These are phyloP conservation scores for Tringa solitaria DNA, from an alignment of 2,113 vertebrate genomes.

Conservation along the genomic window DNA sequence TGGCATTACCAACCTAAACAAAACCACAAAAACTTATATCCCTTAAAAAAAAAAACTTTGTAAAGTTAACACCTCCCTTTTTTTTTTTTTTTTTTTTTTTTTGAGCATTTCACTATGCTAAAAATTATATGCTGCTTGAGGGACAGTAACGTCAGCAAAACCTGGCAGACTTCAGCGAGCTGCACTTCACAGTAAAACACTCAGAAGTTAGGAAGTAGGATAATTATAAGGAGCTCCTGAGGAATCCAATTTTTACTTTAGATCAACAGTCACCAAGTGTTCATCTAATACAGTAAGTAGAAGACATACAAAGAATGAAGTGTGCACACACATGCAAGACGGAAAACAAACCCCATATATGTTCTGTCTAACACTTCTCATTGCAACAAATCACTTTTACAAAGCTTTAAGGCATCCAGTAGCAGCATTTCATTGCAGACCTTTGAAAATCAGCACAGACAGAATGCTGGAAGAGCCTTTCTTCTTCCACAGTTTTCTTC, in stretches of 20 bases:
- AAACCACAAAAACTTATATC: not conserved
- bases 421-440: constrained; percentile 13
- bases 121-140: not conserved
- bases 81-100: not conserved
- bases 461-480: not conserved
- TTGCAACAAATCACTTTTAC: not conserved
- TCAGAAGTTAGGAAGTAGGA: not conserved
- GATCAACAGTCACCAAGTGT: constrained; percentile 10
- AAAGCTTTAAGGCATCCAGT: constrained; percentile 20
- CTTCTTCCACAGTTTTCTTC: constrained; percentile 14
- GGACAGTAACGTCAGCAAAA: not conserved
- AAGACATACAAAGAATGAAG: constrained; percentile 25
- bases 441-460: constrained; percentile 17
- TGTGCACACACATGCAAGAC: constrained; percentile 43
- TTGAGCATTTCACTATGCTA: not conserved
- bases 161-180: not conserved
- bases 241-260: not conserved
- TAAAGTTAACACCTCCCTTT: not conserved
- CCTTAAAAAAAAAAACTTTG: not conserved
- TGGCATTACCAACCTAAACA: not conserved
- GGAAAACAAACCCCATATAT: constrained; percentile 15
- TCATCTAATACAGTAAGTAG: constrained; percentile 45
- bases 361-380: not conserved
- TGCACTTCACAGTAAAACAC: not conserved
- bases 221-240: not conserved